These are phyloP conservation scores for Leptosomus discolor DNA, from an alignment of 2,113 vertebrate species.

Conservation along the genomic window DNA sequence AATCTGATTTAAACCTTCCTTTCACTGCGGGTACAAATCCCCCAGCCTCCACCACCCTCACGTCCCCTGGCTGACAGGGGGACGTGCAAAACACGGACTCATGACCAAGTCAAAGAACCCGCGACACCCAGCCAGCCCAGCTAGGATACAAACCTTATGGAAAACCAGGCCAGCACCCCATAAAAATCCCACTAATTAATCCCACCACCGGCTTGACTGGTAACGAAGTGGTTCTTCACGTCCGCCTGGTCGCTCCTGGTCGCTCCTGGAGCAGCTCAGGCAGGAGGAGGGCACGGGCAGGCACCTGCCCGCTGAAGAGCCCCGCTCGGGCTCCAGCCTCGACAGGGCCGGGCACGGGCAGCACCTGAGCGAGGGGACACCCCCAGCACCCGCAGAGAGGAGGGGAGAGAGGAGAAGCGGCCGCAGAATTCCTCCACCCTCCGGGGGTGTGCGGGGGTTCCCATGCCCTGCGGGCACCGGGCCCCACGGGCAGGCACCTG, in stretches of 20 bases:
- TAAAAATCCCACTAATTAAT: rapidly evolving
- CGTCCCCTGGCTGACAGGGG: neutral
- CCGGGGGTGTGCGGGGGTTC: too few species aligned
- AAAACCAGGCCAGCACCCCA: rapidly evolving
- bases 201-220: rapidly evolving
- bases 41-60: neutral
- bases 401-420: neutral
- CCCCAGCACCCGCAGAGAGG: neutral
- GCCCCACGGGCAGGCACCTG: too few species aligned
- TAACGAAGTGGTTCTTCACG: rapidly evolving
- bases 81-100: neutral
- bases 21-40: rapidly evolving
- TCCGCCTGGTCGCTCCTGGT: rapidly evolving
- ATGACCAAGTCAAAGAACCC: neutral
- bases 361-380: neutral
- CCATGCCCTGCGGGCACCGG: too few species aligned
- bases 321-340: neutral
- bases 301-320: rapidly evolving
- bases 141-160: rapidly evolving
- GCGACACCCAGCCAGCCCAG: neutral
- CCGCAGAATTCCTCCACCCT: too few species aligned
- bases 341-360: rapidly evolving
- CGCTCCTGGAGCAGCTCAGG: rapidly evolving
- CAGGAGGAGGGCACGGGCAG: rapidly evolving
- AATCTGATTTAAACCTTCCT: too few species aligned